phyloP scores from a whole-genome alignment of 92 coral and sea anemone genomes.

The Palythoa caribaeorum region DNA sequence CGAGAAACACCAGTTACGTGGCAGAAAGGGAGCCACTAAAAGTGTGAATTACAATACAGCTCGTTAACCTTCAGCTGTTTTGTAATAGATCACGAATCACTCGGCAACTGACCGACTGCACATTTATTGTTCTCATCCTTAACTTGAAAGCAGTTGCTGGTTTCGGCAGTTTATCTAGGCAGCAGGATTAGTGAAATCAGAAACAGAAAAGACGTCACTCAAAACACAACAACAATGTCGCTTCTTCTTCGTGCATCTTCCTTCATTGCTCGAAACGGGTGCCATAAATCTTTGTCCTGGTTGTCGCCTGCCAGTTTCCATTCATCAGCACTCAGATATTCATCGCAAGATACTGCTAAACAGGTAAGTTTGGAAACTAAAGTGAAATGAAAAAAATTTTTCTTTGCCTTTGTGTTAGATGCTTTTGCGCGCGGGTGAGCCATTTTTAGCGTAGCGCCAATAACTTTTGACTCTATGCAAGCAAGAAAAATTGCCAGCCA shows the following conservation, averaged over 20 bases:
- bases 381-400: neutral
- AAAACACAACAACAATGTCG: conserved; percentile 55
- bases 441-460: too few relatives aligned
- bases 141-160: neutral
- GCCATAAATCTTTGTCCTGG: conserved; percentile 41
- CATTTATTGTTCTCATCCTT: neutral
- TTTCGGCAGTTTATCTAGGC: neutral
- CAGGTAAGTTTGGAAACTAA: conserved; percentile 54
- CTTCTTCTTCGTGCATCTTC: conserved; percentile 81
- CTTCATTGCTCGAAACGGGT: conserved; percentile 65
- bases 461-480: too few relatives aligned
- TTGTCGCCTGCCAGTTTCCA: conserved; percentile 62
- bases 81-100: neutral
- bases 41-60: neutral
- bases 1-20: conserved; percentile 30
- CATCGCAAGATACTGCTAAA: conserved; percentile 62
- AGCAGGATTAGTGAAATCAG: neutral
- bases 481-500: too few relatives aligned
- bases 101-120: conserved; percentile 12
- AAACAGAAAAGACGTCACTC: neutral
- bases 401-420: too few relatives aligned
- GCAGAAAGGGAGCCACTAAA: neutral
- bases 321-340: conserved; percentile 48
- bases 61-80: neutral
- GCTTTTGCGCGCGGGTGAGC: too few relatives aligned